Evolutionary conservation across 37 sponge, comb jelly and placozoan genomes (phyloP), one percentile per base, ranked within the genome.

Genomic region (Geodia barretti): DNA sequence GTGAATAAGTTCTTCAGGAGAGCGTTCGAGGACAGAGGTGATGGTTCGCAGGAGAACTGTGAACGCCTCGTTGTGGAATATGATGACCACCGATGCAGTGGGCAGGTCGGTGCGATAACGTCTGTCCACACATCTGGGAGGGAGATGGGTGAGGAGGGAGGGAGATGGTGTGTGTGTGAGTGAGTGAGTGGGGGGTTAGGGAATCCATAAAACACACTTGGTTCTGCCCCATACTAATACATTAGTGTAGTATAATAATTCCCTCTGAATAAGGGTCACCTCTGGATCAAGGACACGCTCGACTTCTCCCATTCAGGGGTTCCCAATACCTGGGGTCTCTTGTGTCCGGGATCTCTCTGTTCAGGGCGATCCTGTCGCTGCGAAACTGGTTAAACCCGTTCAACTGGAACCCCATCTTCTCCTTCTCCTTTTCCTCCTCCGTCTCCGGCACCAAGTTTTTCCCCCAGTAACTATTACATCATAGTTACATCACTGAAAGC

Each of bases 11-110:
- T 91, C 38, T 33, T 92, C 73, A 60, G 99, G 99, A 0, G 93
- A 84, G 0, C 96, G 62, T 59, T 96, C 85, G 23, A 98, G 34
- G 25, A 98, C 94, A 43, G 90, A 92, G 68, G 90, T 81, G 41
- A 98, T 90, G 38, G 99, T 96, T 1, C 99, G 84, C 31, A 98
- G 76, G 4, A 98, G 95, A 30, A 86, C 88, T 28, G 97, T 83
- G 65, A 72, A 86, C 9, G 95, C 97, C 47, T 96, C 97, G 41
- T 96, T 96, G 81, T 96, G 97, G 73, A 96, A 96, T 41, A 94
- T 91, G 41, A 96, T 88, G n/a, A 96, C 60, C 23, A 96, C 97
- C 41, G 91, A 90, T 2, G 97, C 64, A 28, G 79, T 62, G n/a
- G 94, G 94, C 21, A 96, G 75, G 25, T 79, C 21, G 29, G 37